Percentiles rank a stretch among this genome's conserved stretches.
Evolutionary conservation across 2,888 invertebrate genomes (phyloP).

Genomic region (Aphidius colemani): DNA sequence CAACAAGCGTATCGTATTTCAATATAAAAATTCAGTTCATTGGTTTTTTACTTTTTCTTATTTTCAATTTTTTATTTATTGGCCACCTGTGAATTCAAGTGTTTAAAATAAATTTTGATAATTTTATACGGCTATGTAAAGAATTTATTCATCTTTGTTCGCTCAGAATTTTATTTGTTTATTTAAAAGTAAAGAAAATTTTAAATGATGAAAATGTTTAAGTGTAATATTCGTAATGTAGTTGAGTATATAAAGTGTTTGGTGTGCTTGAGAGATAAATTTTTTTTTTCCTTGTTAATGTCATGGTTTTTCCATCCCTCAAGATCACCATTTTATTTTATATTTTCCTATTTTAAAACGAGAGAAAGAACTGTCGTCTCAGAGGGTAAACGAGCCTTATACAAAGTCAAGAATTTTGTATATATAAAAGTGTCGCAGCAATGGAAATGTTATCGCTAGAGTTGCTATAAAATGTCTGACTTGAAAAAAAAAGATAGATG

Average conservation of each 20-base stretch:
- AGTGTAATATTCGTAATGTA: background rate
- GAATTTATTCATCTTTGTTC: too few relatives aligned
- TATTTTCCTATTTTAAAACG: background rate
- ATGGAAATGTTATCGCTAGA: constrained; percentile 23
- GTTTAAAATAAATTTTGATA: too few relatives aligned
- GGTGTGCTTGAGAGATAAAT: constrained; percentile 7
- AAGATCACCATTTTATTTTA: constrained; percentile 3
- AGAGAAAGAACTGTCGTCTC: background rate
- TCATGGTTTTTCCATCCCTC: constrained; percentile 4
- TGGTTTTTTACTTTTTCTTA: constrained; percentile 38
- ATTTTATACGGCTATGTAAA: too few relatives aligned
- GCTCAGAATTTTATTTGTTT: background rate
- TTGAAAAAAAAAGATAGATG: constrained; percentile 4
- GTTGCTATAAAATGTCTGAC: constrained; percentile 24
- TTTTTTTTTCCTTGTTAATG: constrained; percentile 15
- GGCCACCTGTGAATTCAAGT: constrained; percentile 5
- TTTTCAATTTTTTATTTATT: constrained; percentile 1
- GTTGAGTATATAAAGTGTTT: background rate
- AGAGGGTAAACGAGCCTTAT: constrained; percentile 20
- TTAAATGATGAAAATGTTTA: background rate
- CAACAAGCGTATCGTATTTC: constrained; percentile 37
- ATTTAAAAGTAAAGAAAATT: background rate
- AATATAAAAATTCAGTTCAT: constrained; percentile 50
- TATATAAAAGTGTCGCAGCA: constrained; percentile 26
- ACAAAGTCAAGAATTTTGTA: constrained; percentile 8